phyloP scores from a whole-genome alignment of 2,888 invertebrate genomes.

The Eristalis intricaria region DNA sequence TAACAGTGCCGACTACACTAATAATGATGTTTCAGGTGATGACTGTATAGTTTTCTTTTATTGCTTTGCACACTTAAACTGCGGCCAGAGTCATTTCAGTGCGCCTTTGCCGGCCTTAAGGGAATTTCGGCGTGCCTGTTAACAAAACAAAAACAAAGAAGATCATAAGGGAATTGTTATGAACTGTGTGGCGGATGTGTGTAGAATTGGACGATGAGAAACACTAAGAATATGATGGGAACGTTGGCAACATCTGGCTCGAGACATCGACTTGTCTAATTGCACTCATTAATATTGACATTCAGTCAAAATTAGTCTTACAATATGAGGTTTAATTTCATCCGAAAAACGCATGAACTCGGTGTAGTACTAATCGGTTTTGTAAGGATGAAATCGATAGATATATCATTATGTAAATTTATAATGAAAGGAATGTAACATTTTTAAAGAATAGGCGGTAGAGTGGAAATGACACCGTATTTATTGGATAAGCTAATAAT shows the following conservation, averaged over 20 bases:
- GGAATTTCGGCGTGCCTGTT: slow-evolving; percentile 30
- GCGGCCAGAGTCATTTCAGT: slow-evolving; percentile 36
- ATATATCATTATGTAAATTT: too few relatives aligned
- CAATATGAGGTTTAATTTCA: not conserved
- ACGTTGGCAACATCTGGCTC: slow-evolving; percentile 34
- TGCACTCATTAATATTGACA: slow-evolving; percentile 42
- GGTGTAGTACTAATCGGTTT: too few relatives aligned
- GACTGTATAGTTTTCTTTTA: slow-evolving; percentile 67
- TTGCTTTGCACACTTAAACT: slow-evolving; percentile 53
- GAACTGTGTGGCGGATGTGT: not conserved
- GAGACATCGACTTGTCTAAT: slow-evolving; percentile 13
- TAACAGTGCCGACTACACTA: slow-evolving; percentile 39
- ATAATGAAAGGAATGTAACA: too few relatives aligned
- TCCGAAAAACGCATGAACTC: too few relatives aligned
- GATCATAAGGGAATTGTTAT: slow-evolving; percentile 32
- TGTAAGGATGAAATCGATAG: too few relatives aligned
- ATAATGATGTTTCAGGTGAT: slow-evolving; percentile 70
- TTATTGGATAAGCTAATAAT: too few relatives aligned
- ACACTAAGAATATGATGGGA: slow-evolving; percentile 9
- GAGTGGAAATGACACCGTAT: too few relatives aligned
- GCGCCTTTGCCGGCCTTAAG: slow-evolving; percentile 30
- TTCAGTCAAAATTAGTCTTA: slow-evolving; percentile 35
- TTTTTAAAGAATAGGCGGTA: too few relatives aligned
- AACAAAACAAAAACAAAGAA: not conserved
- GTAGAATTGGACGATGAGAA: not conserved